Evolutionary conservation across 2,888 invertebrate species (phyloP), one percentile per base, ranked within the genome.

Genomic region (Orchestes rusci): DNA sequence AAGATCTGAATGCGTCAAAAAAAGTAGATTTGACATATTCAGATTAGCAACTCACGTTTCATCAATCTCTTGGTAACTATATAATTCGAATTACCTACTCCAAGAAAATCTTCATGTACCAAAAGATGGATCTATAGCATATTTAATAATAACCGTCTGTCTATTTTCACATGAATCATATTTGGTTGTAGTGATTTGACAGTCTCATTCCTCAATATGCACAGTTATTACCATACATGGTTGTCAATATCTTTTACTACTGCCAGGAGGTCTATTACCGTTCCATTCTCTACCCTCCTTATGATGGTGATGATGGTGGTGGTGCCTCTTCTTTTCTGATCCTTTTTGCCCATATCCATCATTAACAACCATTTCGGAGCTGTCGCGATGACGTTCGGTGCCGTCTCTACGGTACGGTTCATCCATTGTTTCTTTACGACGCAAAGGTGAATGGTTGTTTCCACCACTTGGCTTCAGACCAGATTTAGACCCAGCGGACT

Each of bases 281-380:
- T 76, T 70, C 58, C 77, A 74, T 46, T 76, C 74, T 53, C 74
- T 73, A 68, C 74, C 75, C 54, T 77, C 77, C 49, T 65, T 64
- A 53, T 79, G 77, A 55, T 82, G 80, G 62, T 84, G 84, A 56
- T 84, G 84, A 57, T 84, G 84, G 54, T 85, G 84, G 53, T 85
- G 83, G 53, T 82, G 83, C 80, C 82, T 83, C 43, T 82, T 78
- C 65, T 81, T 79, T 59, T 79, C 75, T 18, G 53, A 64, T 23
- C 66, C 63, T 59, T 64, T 65, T 58, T 68, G 43, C 60, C 70
- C 53, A 68, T 72, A 57, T 67, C 71, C 69, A 63, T 73, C 50
- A 51, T 58, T 59, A 10, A 84, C 81, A 31, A 84, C 84, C 59
- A 87, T 71, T 64, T 88, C 88, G 1, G 84, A 82, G 33, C 82